A percentile compares a stretch with the other conserved stretches of the same genome.
Evolutionary conservation across 2,888 invertebrate genomes (phyloP).

Genomic region (Aproaerema taeniolella): DNA sequence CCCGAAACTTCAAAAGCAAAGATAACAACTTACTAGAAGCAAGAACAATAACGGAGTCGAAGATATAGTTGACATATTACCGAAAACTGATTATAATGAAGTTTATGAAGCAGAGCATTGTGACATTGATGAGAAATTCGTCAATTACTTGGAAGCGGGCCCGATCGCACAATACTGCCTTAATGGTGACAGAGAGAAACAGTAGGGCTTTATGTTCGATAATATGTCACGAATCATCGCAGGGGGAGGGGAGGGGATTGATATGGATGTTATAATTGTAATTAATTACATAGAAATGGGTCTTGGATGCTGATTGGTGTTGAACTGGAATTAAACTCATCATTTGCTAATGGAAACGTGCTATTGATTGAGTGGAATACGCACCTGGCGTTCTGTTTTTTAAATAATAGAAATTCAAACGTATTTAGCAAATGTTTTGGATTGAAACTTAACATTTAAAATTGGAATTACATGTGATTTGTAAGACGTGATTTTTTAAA

Average conservation of each 20-base stretch:
- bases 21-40: conserved; percentile 15
- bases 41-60: conserved; percentile 11
- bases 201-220: conserved; percentile 66
- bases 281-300: too few species aligned
- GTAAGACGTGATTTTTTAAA: too few species aligned
- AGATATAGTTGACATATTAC: too few species aligned
- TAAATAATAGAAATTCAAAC: too few species aligned
- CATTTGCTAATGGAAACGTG: too few species aligned
- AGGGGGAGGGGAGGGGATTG: not conserved
- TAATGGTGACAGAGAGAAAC: conserved; percentile 56
- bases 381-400: too few species aligned
- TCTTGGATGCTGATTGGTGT: too few species aligned
- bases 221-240: conserved; percentile 76
- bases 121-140: conserved; percentile 45
- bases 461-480: too few species aligned
- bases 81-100: conserved; percentile 43
- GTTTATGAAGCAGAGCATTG: conserved; percentile 35
- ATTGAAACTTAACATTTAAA: too few species aligned
- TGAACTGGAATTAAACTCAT: too few species aligned
- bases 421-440: too few species aligned
- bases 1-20: conserved; percentile 23
- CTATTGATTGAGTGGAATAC: too few species aligned
- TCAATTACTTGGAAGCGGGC: conserved; percentile 60
- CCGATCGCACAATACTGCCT: conserved; percentile 58
- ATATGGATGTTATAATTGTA: not conserved